Evolutionary conservation across 1,140 invertebrate species (phyloP).

Genomic region (Triops cancriformis): DNA sequence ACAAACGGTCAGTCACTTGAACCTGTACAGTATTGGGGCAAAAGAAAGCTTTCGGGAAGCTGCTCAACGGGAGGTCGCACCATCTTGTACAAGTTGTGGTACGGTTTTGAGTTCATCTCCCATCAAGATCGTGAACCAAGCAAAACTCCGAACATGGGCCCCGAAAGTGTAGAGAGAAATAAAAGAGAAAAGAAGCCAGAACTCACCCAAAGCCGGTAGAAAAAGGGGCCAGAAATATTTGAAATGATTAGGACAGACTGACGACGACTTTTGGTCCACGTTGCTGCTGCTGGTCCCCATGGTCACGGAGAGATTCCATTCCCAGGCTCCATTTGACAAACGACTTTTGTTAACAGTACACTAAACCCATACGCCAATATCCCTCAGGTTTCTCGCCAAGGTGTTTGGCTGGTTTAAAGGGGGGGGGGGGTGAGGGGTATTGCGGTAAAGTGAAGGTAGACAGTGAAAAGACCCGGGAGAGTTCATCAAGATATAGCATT

Average conservation of each 20-base stretch:
- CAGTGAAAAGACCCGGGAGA: background rate
- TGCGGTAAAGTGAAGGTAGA: background rate
- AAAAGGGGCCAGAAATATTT: background rate
- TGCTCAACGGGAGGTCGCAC: background rate
- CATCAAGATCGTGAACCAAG: too few relatives aligned
- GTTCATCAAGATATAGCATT: background rate
- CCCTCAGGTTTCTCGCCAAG: background rate
- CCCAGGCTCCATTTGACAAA: background rate
- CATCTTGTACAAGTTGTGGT: background rate
- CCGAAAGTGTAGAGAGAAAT: background rate
- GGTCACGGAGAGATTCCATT: slow-evolving; percentile 7
- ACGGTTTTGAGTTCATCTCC: background rate
- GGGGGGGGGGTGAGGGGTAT: background rate
- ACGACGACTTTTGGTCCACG: slow-evolving; percentile 1
- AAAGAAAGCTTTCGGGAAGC: slow-evolving; percentile 1
- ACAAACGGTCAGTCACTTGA: background rate
- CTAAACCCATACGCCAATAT: background rate
- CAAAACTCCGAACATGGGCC: too few relatives aligned
- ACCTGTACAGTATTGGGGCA: background rate
- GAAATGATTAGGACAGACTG: background rate
- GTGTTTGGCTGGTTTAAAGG: background rate
- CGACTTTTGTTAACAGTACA: slow-evolving; percentile 5
- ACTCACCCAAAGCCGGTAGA: background rate
- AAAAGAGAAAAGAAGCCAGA: background rate
- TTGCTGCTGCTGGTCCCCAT: background rate